Base-by-base conservation (phyloP, 2,113 vertebrate genomes). In the Dicerorhinus sumatrensis region DNA sequence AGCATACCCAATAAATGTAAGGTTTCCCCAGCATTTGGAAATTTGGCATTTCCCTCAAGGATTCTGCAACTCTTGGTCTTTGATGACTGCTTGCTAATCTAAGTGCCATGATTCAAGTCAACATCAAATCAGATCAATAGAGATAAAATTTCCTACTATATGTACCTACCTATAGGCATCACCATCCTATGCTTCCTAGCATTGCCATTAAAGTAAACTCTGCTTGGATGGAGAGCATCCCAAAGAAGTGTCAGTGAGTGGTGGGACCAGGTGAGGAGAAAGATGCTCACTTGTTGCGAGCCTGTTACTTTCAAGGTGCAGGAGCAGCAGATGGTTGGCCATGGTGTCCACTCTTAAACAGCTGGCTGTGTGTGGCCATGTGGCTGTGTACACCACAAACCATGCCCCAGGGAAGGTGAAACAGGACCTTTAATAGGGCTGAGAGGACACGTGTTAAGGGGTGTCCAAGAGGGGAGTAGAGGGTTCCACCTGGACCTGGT, bases 111-210 rank as follows among this genome's bases (percentile, higher is more conserved):
- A 25, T 73, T 36, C 23, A 48, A 31, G 31, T 67, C 33, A 36
- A 2, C 23, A 33, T 79, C 36, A 29, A 10, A 18, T 81, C 77
- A 63, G 85, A 46, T 62, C 33, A 33, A 0, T 6, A 48, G 77
- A 65, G 92, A 27, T 17, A 39, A 70, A n/a, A n/a, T 11, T 20
- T 10, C 27, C 65, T 54, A 31, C 25, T 0, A 0, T 7, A 0
- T 39, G 8, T 67, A 2, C 36, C 16, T 31, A 2, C 33, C 18
- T 63, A 11, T 16, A 1, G 39, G 18, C 8, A 13, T 31, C 39
- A 11, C 25, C 21, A 18, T 48, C 36, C 18, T 33, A 0, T 25
- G 33, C 9, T 8, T 60, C 6, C 9, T 12, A n/a, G 56, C 25
- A 2, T 14, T 33, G 58, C 29, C 23, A 39, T 69, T 69, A 42